Conservation (phyloP, 92 coral and sea anemone genomes). For the Palythoa caribaeorum region DNA sequence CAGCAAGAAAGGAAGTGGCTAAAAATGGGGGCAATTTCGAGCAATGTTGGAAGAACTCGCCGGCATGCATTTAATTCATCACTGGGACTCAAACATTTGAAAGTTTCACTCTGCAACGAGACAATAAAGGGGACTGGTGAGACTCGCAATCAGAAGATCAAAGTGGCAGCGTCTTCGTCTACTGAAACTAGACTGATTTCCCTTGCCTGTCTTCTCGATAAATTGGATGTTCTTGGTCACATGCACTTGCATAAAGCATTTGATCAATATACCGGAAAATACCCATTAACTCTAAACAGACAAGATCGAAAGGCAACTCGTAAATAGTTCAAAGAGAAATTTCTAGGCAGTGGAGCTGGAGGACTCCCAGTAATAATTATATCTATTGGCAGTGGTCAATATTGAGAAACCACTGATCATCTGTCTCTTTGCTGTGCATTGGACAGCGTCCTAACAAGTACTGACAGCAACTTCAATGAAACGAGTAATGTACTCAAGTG, state of each 20-base stretch:
- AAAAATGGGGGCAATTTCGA: background rate
- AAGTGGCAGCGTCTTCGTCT: background rate
- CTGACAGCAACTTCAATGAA: background rate
- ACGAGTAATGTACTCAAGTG: background rate
- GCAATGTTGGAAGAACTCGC: slow-evolving; percentile 20
- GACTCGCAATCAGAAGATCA: background rate
- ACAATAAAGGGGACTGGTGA: slow-evolving; percentile 24
- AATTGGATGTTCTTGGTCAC: slow-evolving; percentile 18
- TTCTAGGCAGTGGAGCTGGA: background rate
- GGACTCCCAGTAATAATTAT: slow-evolving; percentile 39
- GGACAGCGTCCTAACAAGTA: background rate
- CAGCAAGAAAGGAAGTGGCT: background rate
- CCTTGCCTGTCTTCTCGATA: slow-evolving; percentile 48
- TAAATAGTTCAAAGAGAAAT: slow-evolving; percentile 21
- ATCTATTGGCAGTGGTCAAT: background rate
- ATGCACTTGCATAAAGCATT: slow-evolving; percentile 18
- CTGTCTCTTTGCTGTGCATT: background rate
- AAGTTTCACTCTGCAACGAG: slow-evolving; percentile 35
- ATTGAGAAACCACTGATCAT: slow-evolving; percentile 20
- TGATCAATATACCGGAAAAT: slow-evolving; percentile 15
- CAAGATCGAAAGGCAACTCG: background rate
- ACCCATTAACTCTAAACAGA: background rate
- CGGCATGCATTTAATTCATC: background rate
- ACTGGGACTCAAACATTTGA: slow-evolving; percentile 14
- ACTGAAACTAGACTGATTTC: slow-evolving; percentile 6